These are phyloP conservation scores for Synodontis membranacea DNA, from an alignment of 2,113 vertebrate genomes.

Conservation along the genomic window DNA sequence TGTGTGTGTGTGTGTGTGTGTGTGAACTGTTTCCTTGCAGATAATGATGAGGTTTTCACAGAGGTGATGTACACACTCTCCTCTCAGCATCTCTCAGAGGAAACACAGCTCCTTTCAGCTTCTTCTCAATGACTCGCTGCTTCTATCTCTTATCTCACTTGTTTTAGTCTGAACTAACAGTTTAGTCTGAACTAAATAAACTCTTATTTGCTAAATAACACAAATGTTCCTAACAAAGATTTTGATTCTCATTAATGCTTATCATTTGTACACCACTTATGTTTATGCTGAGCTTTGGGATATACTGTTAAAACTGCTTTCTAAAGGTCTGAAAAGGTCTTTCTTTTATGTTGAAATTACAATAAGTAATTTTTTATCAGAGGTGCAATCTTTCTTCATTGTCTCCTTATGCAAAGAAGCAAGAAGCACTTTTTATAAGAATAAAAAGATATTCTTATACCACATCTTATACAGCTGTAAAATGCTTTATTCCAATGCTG, in stretches of 20 bases:
- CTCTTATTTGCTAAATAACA: neutral
- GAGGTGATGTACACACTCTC: neutral
- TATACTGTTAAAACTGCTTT: neutral
- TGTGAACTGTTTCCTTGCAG: neutral
- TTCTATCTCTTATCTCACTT: neutral
- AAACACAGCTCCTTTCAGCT: neutral
- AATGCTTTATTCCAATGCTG: too few relatives aligned
- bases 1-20: neutral
- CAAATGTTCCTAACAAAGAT: neutral
- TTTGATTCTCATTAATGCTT: neutral
- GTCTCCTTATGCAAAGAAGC: too few relatives aligned
- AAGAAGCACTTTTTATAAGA: too few relatives aligned
- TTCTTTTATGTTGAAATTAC: too few relatives aligned
- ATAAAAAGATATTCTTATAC: too few relatives aligned
- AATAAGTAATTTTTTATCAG: too few relatives aligned
- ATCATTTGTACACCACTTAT: neutral
- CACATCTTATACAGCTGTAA: too few relatives aligned
- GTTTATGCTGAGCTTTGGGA: too few relatives aligned
- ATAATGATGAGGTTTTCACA: slow-evolving; percentile 1
- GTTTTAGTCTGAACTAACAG: too few relatives aligned
- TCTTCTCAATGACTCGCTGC: neutral
- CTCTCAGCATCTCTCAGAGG: neutral
- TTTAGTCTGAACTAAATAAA: too few relatives aligned
- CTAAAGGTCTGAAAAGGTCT: too few relatives aligned
- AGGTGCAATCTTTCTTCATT: too few relatives aligned